phyloP scores from a whole-genome alignment of 2,113 vertebrate species.

The Erythrolamprus reginae region DNA sequence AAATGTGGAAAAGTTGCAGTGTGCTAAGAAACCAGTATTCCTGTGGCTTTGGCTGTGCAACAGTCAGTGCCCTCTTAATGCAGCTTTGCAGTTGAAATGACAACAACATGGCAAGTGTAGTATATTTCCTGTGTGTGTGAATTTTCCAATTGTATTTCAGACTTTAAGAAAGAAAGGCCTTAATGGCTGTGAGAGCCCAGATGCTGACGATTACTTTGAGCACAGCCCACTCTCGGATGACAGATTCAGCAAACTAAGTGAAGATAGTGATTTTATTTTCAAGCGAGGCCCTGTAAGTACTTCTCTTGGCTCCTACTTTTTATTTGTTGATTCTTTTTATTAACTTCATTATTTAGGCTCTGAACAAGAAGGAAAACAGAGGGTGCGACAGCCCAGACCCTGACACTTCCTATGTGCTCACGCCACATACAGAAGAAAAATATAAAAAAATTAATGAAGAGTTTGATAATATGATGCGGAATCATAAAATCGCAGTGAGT shows the following conservation, averaged over 20 bases:
- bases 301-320: constrained; percentile 82
- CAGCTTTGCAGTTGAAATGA: constrained; percentile 32
- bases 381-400: constrained; percentile 99
- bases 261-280: constrained; percentile 99
- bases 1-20: not conserved
- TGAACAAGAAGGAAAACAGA: constrained; percentile 99
- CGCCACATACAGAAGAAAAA: constrained; percentile 99
- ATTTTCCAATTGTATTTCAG: constrained; percentile 99
- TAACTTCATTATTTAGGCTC: constrained; percentile 98
- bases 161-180: constrained; percentile 99
- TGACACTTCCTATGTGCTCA: constrained; percentile 99
- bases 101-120: constrained; percentile 66
- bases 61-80: constrained; percentile 53
- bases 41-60: constrained; percentile 66
- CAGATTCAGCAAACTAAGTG: constrained; percentile 99
- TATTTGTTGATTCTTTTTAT: constrained; percentile 98
- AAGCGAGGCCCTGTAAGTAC: constrained; percentile 99
- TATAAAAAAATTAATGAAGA: constrained; percentile 99
- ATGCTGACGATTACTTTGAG: constrained; percentile 98
- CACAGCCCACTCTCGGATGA: constrained; percentile 98
- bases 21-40: constrained; percentile 33
- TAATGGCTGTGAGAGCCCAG: constrained; percentile 99
- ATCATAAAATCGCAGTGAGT: constrained; percentile 99
- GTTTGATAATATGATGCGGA: constrained; percentile 99
- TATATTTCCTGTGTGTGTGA: constrained; percentile 83